Evolutionary conservation across 2,888 invertebrate genomes (phyloP).

Genomic region (Alsophila aescularia): DNA sequence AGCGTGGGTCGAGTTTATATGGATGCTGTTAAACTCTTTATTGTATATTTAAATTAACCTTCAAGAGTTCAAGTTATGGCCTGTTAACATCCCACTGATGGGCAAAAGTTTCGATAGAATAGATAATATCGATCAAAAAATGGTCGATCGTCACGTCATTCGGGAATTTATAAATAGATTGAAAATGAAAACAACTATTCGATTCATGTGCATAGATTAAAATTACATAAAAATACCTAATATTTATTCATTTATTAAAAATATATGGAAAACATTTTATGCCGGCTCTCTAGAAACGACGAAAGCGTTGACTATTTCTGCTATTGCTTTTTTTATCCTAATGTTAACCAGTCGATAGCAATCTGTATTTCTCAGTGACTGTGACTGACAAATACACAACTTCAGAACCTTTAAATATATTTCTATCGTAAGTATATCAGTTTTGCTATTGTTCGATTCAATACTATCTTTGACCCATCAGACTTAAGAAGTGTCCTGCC

Average conservation of each 20-base stretch:
- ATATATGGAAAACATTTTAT: not conserved
- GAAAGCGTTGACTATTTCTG: too few relatives aligned
- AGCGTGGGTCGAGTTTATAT: constrained; percentile 32
- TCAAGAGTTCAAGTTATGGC: constrained; percentile 30
- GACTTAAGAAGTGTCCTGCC: too few relatives aligned
- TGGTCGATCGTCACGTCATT: constrained; percentile 32
- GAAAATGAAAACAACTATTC: constrained; percentile 6
- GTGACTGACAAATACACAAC: too few relatives aligned
- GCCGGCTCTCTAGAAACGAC: not conserved
- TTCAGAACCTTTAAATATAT: too few relatives aligned
- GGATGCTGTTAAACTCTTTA: constrained; percentile 31
- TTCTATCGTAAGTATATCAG: too few relatives aligned
- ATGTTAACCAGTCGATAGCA: too few relatives aligned
- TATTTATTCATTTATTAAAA: not conserved
- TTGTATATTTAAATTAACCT: constrained; percentile 33
- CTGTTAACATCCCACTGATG: constrained; percentile 32
- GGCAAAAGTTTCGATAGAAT: constrained; percentile 29
- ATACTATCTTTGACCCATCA: too few relatives aligned
- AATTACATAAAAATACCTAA: not conserved
- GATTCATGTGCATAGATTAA: not conserved
- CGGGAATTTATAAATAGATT: constrained; percentile 11
- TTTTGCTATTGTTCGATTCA: too few relatives aligned
- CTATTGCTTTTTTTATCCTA: too few relatives aligned
- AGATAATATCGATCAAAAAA: constrained; percentile 31
- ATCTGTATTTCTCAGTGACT: too few relatives aligned